These are phyloP conservation scores for Enteromius treurensis DNA, from an alignment of 2,797 vertebrate genomes.

Conservation along the genomic window DNA sequence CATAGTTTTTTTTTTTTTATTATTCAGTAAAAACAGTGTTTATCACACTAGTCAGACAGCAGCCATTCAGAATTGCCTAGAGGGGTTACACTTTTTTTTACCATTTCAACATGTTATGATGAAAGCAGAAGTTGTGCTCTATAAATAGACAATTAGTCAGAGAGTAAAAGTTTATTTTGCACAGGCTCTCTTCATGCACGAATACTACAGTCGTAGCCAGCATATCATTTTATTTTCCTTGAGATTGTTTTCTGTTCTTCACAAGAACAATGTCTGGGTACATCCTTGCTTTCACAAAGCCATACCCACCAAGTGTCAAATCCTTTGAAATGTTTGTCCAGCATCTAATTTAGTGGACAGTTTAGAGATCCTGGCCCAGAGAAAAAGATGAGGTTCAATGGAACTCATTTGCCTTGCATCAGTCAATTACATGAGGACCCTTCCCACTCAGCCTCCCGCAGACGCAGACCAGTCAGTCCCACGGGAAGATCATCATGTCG, in stretches of 20 bases:
- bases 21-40: conserved; percentile 24
- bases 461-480: conserved; percentile 10
- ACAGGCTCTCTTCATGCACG: not conserved
- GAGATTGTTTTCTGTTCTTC: not conserved
- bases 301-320: not conserved
- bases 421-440: conserved; percentile 21
- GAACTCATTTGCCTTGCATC: conserved; percentile 31
- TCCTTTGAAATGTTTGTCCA: not conserved
- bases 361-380: conserved; percentile 21
- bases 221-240: not conserved
- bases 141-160: not conserved
- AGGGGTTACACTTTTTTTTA: conserved; percentile 13
- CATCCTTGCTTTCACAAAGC: conserved; percentile 2
- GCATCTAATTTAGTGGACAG: conserved; percentile 4
- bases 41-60: conserved; percentile 16
- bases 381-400: conserved; percentile 3
- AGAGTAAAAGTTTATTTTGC: conserved; percentile 14
- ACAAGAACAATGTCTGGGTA: not conserved
- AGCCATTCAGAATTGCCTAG: conserved; percentile 14
- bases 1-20: not conserved
- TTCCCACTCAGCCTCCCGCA: conserved; percentile 18
- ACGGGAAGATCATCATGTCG: conserved; percentile 11
- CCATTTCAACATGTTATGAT: not conserved
- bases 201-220: not conserved
- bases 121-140: conserved; percentile 24